Evolutionary conservation across 2,797 vertebrate genomes (phyloP).

Genomic region (Allobates femoralis): DNA sequence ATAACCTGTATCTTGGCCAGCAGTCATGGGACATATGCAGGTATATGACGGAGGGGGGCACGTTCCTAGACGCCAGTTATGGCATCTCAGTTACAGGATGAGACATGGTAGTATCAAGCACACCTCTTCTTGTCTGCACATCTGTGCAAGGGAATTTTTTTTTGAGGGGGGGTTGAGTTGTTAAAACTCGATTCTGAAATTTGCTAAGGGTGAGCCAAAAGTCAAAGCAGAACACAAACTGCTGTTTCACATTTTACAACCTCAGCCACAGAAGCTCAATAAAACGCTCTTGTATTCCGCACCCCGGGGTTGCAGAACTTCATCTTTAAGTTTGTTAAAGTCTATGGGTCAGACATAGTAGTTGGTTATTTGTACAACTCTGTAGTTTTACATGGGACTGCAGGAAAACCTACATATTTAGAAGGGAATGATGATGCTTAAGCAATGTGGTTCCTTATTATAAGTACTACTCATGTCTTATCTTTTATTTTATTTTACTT

Average conservation of each 20-base stretch:
- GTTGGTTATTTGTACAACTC: background rate
- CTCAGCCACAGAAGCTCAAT: constrained; percentile 49
- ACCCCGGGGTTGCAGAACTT: constrained; percentile 14
- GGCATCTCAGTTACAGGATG: constrained; percentile 24
- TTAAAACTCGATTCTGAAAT: constrained; percentile 51
- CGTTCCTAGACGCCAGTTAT: background rate
- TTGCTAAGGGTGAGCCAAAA: constrained; percentile 53
- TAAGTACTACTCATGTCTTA: background rate
- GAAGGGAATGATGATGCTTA: background rate
- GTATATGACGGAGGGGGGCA: background rate
- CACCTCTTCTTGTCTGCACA: constrained; percentile 52
- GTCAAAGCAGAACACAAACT: constrained; percentile 45
- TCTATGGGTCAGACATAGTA: background rate
- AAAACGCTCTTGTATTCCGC: constrained; percentile 39
- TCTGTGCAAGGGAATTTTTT: constrained; percentile 51
- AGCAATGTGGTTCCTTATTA: too few species aligned
- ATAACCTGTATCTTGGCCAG: background rate
- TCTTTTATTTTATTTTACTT: background rate
- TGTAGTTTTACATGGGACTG: background rate
- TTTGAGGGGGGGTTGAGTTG: constrained; percentile 29
- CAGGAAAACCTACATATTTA: background rate
- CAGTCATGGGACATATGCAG: background rate
- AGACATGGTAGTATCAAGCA: constrained; percentile 26
- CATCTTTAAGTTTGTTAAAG: constrained; percentile 27
- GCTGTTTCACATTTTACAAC: constrained; percentile 52